Conservation (phyloP, 1,140 invertebrate genomes). For the Aphis craccivora region DNA sequence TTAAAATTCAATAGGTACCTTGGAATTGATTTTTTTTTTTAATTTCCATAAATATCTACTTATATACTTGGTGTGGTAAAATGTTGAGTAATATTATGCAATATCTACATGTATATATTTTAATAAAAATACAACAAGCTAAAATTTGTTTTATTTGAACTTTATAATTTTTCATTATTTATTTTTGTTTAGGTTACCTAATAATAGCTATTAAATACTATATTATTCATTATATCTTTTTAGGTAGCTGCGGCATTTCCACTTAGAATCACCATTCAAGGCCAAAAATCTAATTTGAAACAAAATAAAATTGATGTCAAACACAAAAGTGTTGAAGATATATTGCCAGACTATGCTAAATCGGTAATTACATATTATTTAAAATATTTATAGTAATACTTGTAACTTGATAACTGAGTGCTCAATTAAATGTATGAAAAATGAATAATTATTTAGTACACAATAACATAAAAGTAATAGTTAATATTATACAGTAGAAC, state of each 20-base stretch:
- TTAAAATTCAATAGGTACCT: too few relatives aligned
- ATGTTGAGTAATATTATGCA: background rate
- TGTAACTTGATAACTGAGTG: background rate
- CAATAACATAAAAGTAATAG: too few relatives aligned
- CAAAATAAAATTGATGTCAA: background rate
- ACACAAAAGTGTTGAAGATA: slow-evolving; percentile 25
- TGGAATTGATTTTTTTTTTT: too few relatives aligned
- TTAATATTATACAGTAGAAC: too few relatives aligned
- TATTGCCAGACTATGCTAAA: slow-evolving; percentile 46
- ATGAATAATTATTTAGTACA: too few relatives aligned
- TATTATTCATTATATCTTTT: background rate
- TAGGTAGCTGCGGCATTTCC: slow-evolving; percentile 35
- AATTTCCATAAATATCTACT: background rate
- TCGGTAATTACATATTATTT: slow-evolving; percentile 36
- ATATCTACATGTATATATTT: background rate
- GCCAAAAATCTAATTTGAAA: slow-evolving; percentile 37
- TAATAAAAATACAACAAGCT: background rate
- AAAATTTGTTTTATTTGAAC: background rate
- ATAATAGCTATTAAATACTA: background rate
- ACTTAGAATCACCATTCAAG: slow-evolving; percentile 44
- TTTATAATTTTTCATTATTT: background rate
- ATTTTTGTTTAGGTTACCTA: background rate
- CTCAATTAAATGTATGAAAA: background rate
- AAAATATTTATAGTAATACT: background rate
- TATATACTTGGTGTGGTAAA: background rate